A percentile compares a stretch with the other conserved stretches of the same genome.
Evolutionary conservation across 2,888 invertebrate species (phyloP).

Genomic region (Loripinus fragilis): DNA sequence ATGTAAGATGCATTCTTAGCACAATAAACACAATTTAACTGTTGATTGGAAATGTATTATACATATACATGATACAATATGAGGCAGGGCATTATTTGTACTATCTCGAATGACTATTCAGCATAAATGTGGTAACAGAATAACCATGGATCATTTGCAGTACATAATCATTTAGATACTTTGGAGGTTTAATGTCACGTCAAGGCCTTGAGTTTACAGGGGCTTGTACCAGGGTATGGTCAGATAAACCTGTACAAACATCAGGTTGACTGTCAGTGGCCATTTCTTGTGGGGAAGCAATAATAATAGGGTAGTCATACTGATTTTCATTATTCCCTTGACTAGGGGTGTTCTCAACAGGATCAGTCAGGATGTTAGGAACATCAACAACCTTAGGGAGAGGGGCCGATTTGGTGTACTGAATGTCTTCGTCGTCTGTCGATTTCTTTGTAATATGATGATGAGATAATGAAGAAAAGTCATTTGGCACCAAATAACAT

Average conservation of each 20-base stretch:
- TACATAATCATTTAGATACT: neutral
- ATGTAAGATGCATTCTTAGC: too few relatives aligned
- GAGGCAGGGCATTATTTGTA: too few relatives aligned
- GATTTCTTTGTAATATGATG: neutral
- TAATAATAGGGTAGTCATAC: neutral
- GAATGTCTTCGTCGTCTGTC: slow-evolving; percentile 1
- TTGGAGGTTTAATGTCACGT: slow-evolving; percentile 6
- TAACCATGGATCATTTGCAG: slow-evolving; percentile 1
- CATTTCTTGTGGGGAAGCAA: neutral
- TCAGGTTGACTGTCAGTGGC: neutral
- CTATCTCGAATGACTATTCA: too few relatives aligned
- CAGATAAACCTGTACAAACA: neutral
- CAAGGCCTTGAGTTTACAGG: neutral
- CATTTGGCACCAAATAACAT: slow-evolving; percentile 24
- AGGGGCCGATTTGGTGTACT: neutral
- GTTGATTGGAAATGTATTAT: too few relatives aligned
- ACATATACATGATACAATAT: too few relatives aligned
- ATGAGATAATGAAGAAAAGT: neutral
- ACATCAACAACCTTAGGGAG: neutral
- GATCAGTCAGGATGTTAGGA: neutral
- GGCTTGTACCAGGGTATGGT: neutral
- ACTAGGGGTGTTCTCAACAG: neutral
- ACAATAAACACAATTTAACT: too few relatives aligned
- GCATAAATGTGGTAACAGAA: too few relatives aligned
- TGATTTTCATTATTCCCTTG: neutral